Conservation (phyloP, 1,140 invertebrate genomes). For the Drosophila insularis region DNA sequence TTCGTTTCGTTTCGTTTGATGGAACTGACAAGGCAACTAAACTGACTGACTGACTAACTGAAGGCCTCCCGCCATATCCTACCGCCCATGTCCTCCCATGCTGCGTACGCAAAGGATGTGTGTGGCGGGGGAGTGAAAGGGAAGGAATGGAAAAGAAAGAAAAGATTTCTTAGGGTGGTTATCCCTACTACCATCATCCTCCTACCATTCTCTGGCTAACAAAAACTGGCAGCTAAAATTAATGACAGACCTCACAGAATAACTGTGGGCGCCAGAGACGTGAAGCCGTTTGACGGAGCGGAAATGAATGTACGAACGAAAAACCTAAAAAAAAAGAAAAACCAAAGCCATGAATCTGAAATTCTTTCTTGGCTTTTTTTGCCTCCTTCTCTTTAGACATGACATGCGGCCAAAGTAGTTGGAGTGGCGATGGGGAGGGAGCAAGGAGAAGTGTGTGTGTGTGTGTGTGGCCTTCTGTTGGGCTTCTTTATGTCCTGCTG, state of each 20-base stretch:
- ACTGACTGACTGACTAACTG: conserved; percentile 56
- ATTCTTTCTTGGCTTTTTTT: conserved; percentile 57
- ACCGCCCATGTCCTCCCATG: background rate
- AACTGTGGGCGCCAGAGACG: conserved; percentile 44
- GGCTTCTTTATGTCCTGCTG: conserved; percentile 35
- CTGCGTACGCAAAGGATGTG: conserved; percentile 39
- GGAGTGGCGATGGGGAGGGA: conserved; percentile 8
- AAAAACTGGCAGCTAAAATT: conserved; percentile 42
- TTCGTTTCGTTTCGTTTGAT: conserved; percentile 40
- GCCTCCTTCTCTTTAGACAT: conserved; percentile 53
- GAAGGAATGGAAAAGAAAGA: background rate
- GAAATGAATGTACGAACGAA: conserved; percentile 75
- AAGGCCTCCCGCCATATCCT: conserved; percentile 41
- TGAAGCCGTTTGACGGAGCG: conserved; percentile 47
- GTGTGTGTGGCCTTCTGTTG: background rate
- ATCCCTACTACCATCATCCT: background rate
- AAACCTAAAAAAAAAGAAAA: conserved; percentile 23
- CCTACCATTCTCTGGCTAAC: background rate
- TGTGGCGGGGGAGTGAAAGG: background rate
- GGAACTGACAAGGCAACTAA: conserved; percentile 66
- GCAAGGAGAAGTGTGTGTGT: background rate
- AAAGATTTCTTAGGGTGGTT: conserved; percentile 27
- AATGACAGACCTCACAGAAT: conserved; percentile 50
- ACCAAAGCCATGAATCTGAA: conserved; percentile 73
- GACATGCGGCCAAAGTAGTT: conserved; percentile 66